Evolutionary conservation across 2,797 vertebrate species (phyloP), one percentile per base, ranked within the genome.

Genomic region (Xenopus petersii): DNA sequence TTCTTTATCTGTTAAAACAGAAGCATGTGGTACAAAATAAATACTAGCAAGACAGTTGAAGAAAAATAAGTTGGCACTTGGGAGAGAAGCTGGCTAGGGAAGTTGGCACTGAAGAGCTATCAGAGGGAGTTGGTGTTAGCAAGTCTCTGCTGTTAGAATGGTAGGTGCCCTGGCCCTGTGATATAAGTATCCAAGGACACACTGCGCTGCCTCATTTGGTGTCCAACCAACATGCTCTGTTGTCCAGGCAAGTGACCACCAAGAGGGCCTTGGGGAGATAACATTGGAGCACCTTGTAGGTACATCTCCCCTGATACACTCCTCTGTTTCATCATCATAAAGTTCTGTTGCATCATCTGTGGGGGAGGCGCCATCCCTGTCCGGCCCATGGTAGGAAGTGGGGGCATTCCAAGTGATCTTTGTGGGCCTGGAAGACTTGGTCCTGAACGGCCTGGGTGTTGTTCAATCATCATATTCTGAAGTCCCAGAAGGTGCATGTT

Each of bases 311-410:
- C 94, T 0, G 93, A 92, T n/a, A 95, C 90, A 74, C 92, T 91
- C 77, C 97, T 91, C 82, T 98, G 97, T 84, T 98, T 98, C 94
- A 99, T 96, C 91, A 99, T 93, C 95, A 98, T 95, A 86, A 97
- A 93, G 90, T 95, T 98, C 86, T 98, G 97, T 90, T 98, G 96
- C 75, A 94, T 88, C 91, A 96, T 92, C 83, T 93, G 90, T 1
- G 96, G 94, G 82, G 96, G 95, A 12, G 93, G 86, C 0, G 89
- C 87, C 86, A 97, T 89, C 81, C 93, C 94, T 93, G 96, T 96
- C 94, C 97, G 95, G 87, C 93, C 92, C 92, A 99, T 92, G 89
- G 96, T 89, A 84, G 91, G 88, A 84, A 97, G 92, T 67, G 94
- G 89, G 69, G 94, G 88, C 90, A 96, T 90, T 84, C 88, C 86